Percentiles rank a stretch among this genome's conserved stretches.
Conservation (phyloP, 1,140 invertebrate species). For the Acromyrmex heyeri region DNA sequence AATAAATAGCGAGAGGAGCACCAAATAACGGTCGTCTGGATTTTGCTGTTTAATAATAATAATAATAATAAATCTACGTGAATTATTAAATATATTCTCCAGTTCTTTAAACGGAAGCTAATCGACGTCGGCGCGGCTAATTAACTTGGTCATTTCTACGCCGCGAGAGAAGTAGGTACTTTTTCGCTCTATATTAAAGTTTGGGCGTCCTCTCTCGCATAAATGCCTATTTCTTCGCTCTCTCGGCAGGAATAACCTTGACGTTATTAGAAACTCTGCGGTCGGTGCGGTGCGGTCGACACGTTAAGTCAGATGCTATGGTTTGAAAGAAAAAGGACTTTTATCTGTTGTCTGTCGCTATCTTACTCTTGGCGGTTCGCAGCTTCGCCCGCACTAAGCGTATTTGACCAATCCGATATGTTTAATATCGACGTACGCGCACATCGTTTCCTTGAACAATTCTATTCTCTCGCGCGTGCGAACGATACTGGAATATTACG, state of each 20-base stretch:
- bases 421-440: not conserved
- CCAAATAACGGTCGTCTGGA: too few relatives aligned
- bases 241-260: constrained; percentile 14
- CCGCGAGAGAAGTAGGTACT: not conserved
- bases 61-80: too few relatives aligned
- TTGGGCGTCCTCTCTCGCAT: not conserved
- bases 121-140: not conserved
- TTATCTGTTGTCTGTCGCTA: not conserved
- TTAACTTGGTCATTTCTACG: not conserved
- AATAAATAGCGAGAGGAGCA: too few relatives aligned
- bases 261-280: constrained; percentile 46
- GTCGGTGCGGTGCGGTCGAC: not conserved
- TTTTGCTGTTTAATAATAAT: too few relatives aligned
- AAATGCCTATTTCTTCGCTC: constrained; percentile 40
- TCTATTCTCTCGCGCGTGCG: not conserved
- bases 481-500: not conserved
- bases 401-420: not conserved
- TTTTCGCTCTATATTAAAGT: constrained; percentile 19
- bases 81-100: too few relatives aligned
- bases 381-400: not conserved
- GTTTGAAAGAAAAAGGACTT: not conserved
- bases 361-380: constrained; percentile 1
- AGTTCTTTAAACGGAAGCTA: not conserved
- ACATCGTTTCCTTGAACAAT: not conserved
- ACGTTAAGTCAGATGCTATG: constrained; percentile 8